Evolutionary conservation across 2,113 vertebrate genomes (phyloP).

Genomic region (Gnathonemus echidnorhynchus): DNA sequence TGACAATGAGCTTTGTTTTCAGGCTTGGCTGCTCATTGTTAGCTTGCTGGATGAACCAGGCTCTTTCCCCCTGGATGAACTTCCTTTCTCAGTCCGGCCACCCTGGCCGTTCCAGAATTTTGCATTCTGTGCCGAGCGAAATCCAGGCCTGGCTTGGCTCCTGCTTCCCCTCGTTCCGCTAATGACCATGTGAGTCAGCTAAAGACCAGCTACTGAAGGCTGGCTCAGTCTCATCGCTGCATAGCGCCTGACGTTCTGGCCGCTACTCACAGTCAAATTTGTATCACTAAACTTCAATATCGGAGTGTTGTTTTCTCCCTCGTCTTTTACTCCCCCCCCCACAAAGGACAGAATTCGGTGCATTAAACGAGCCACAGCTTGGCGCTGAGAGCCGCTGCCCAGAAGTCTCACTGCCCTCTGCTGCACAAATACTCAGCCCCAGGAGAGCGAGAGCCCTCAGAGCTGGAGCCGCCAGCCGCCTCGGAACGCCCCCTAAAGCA

Average conservation of each 20-base stretch:
- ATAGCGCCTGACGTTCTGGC: not conserved
- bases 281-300: not conserved
- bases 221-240: not conserved
- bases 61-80: not conserved
- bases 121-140: not conserved
- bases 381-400: not conserved
- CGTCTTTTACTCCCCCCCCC: not conserved
- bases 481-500: not conserved
- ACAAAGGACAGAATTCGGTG: not conserved
- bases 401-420: not conserved
- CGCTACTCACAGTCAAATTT: not conserved
- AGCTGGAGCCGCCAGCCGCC: not conserved
- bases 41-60: too few relatives aligned
- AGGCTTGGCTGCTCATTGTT: not conserved
- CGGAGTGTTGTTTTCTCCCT: not conserved
- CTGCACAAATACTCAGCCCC: not conserved
- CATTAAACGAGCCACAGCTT: not conserved
- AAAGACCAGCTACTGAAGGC: not conserved
- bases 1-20: not conserved
- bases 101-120: not conserved
- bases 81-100: not conserved
- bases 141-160: not conserved
- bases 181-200: conserved; percentile 2
- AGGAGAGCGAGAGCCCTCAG: not conserved
- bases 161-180: not conserved